Evolutionary conservation across 2,888 invertebrate genomes (phyloP).

Genomic region (Eristalis intricaria): DNA sequence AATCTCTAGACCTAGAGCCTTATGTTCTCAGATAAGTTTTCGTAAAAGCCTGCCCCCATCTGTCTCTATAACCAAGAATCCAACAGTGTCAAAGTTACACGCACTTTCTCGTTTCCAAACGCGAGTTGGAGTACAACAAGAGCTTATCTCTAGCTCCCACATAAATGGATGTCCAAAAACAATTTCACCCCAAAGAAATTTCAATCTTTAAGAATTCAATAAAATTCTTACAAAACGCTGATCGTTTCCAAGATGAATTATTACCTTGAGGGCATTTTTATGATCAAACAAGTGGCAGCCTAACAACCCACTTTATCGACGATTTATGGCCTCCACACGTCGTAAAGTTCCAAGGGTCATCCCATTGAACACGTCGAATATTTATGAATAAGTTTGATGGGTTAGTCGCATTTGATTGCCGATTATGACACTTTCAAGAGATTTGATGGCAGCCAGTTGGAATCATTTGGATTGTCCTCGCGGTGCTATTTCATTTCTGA

Average conservation of each 20-base stretch:
- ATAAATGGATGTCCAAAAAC: no score
- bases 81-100: no score
- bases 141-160: no score
- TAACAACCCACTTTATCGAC: neutral
- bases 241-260: neutral
- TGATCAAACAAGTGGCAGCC: neutral
- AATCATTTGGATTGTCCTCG: neutral
- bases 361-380: neutral
- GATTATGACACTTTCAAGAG: neutral
- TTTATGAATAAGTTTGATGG: neutral
- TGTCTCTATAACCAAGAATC: no score
- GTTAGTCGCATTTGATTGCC: neutral
- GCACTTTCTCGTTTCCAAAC: no score
- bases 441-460: neutral
- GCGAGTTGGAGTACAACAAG: no score
- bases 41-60: no score
- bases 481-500: neutral
- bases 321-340: neutral
- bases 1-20: no score
- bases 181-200: neutral
- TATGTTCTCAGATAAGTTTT: no score
- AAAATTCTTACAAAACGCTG: neutral
- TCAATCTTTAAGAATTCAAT: neutral
- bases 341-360: neutral
- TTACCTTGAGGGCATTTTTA: neutral